Conservation (phyloP, 2,888 invertebrate genomes). For the Drosophila acutilabella region DNA sequence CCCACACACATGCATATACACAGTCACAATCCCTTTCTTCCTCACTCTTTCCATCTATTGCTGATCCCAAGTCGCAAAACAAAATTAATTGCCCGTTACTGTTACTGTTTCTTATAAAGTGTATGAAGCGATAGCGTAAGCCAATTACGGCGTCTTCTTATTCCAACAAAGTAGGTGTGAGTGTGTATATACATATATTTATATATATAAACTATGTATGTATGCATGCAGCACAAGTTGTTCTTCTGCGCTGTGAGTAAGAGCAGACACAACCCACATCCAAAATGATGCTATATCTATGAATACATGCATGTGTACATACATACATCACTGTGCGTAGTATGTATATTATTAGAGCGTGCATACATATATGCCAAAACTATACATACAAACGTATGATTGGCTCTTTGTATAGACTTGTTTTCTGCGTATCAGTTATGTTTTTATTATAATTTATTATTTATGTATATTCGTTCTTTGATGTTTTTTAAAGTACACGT, state of each 20-base stretch:
- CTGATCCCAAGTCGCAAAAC: conserved; percentile 33
- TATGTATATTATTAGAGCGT: conserved; percentile 55
- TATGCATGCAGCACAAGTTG: conserved; percentile 45
- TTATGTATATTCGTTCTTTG: conserved; percentile 36
- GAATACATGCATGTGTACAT: not conserved
- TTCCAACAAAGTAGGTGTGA: not conserved
- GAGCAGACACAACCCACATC: conserved; percentile 68
- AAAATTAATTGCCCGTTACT: conserved; percentile 61
- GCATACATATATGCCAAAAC: conserved; percentile 21
- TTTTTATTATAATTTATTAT: conserved; percentile 27
- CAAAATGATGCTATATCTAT: conserved; percentile 53
- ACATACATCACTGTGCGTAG: conserved; percentile 30
- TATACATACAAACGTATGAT: conserved; percentile 18
- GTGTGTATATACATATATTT: not conserved
- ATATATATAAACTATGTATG: not conserved
- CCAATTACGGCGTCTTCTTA: conserved; percentile 65
- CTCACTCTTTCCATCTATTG: not conserved
- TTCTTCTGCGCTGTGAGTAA: conserved; percentile 42
- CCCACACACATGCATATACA: not conserved
- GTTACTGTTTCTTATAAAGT: conserved; percentile 33
- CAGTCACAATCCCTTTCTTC: too few species aligned
- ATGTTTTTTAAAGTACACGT: conserved; percentile 39
- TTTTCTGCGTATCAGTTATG: conserved; percentile 24
- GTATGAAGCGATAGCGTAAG: conserved; percentile 60
- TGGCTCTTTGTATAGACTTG: conserved; percentile 24